Percentiles rank a stretch among this genome's conserved stretches.
These are phyloP conservation scores for Telmatherina bonti DNA, from an alignment of 2,797 vertebrate genomes.

Conservation along the genomic window DNA sequence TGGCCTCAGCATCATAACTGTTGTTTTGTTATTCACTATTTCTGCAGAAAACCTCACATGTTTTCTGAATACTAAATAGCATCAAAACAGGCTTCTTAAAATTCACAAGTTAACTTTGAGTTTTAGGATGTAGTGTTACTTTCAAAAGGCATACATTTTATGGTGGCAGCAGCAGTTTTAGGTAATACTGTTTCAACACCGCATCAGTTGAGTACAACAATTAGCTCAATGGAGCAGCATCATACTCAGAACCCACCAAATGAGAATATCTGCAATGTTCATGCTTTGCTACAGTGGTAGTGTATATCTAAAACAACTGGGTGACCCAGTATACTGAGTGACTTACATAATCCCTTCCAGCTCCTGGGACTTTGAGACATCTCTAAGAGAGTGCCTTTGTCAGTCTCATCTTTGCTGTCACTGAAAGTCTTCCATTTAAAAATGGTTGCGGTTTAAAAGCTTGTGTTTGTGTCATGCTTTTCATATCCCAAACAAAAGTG, in stretches of 20 bases:
- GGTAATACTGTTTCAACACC: neutral
- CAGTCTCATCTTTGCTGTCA: conserved; percentile 55
- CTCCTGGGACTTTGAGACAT: conserved; percentile 67
- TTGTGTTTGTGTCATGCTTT: conserved; percentile 10
- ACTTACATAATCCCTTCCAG: conserved; percentile 74
- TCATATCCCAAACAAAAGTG: neutral
- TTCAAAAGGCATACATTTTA: neutral
- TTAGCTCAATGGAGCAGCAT: neutral
- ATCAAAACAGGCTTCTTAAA: too few species aligned
- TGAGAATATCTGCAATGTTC: conserved; percentile 21
- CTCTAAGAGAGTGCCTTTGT: conserved; percentile 64
- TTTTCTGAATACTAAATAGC: too few species aligned
- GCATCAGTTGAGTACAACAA: neutral
- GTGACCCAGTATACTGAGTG: conserved; percentile 76
- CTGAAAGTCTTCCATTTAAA: conserved; percentile 46
- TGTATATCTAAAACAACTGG: conserved; percentile 68
- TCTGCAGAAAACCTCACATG: too few species aligned
- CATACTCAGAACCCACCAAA: conserved; percentile 6
- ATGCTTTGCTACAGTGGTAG: conserved; percentile 41
- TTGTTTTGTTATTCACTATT: too few species aligned
- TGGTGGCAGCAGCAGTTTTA: neutral
- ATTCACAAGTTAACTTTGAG: neutral
- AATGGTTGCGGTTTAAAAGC: conserved; percentile 23
- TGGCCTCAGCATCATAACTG: too few species aligned
- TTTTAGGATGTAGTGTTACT: neutral